These are phyloP conservation scores for Apodemia duryi DNA, from an alignment of 2,888 invertebrate species.

Conservation along the genomic window DNA sequence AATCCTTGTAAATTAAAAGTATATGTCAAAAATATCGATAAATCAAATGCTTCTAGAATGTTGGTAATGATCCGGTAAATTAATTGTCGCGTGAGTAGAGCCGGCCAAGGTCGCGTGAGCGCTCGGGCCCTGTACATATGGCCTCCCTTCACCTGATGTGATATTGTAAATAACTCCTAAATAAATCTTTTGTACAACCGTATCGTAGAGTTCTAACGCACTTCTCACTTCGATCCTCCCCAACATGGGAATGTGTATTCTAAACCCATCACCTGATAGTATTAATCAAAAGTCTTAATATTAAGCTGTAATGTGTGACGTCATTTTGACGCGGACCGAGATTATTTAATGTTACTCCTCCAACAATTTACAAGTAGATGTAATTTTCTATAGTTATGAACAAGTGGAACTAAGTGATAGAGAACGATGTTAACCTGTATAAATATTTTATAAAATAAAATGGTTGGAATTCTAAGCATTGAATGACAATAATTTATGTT, in stretches of 20 bases:
- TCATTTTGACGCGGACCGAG: conserved; percentile 41
- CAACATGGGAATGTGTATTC: neutral
- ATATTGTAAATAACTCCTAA: conserved; percentile 58
- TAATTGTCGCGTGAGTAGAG: neutral
- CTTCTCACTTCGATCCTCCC: conserved; percentile 22
- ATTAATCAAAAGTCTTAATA: conserved; percentile 11
- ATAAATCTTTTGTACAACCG: conserved; percentile 26
- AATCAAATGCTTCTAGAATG: conserved; percentile 15
- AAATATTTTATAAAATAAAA: conserved; percentile 64
- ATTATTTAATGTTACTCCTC: conserved; percentile 45
- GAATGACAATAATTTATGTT: conserved; percentile 78
- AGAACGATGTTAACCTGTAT: conserved; percentile 58
- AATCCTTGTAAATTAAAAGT: too few species aligned
- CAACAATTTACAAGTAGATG: conserved; percentile 41
- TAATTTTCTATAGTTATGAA: conserved; percentile 58
- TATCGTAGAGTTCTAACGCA: conserved; percentile 30
- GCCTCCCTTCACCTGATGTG: conserved; percentile 48
- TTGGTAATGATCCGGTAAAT: neutral
- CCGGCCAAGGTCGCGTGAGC: conserved; percentile 14
- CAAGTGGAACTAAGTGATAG: conserved; percentile 42
- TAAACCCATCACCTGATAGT: conserved; percentile 11
- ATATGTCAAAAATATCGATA: neutral
- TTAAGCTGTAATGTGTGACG: conserved; percentile 29
- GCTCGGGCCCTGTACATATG: conserved; percentile 34
- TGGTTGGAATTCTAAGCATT: conserved; percentile 69